Evolutionary conservation across 1,140 invertebrate species (phyloP).

Genomic region (Monochamus saltuarius): DNA sequence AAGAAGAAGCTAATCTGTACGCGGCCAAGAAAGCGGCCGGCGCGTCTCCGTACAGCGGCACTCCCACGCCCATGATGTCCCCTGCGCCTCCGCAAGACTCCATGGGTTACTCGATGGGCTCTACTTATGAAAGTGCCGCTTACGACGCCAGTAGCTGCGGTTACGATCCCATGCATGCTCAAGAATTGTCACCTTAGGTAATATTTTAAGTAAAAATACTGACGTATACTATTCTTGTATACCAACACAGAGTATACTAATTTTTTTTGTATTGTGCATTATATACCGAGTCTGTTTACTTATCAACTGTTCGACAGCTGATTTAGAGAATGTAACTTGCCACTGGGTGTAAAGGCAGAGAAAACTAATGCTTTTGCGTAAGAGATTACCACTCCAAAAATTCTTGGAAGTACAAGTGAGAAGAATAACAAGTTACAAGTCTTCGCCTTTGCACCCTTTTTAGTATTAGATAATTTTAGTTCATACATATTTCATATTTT

Average conservation of each 20-base stretch:
- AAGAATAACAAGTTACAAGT: too few species aligned
- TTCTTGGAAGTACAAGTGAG: too few species aligned
- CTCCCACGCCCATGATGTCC: conserved; percentile 90
- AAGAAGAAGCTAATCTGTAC: conserved; percentile 99
- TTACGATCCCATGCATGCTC: conserved; percentile 74
- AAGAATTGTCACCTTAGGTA: conserved; percentile 39
- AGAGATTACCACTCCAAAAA: too few species aligned
- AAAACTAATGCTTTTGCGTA: too few species aligned
- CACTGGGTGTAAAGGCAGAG: too few species aligned
- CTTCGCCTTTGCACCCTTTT: too few species aligned
- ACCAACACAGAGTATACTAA: conserved; percentile 5
- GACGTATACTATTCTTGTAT: not conserved
- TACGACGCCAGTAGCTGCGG: conserved; percentile 85
- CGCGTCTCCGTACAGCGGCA: conserved; percentile 88
- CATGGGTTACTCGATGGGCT: conserved; percentile 85
- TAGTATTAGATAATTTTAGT: too few species aligned
- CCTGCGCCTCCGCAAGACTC: conserved; percentile 86
- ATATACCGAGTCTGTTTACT: too few species aligned
- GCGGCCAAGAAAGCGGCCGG: conserved; percentile 98
- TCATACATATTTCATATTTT: too few species aligned
- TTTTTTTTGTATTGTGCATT: conserved; percentile 1
- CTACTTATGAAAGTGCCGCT: conserved; percentile 81
- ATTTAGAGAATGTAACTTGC: too few species aligned
- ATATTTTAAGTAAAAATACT: not conserved
- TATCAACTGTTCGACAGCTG: too few species aligned